A percentile compares a stretch with the other conserved stretches of the same genome.
Evolutionary conservation across 1,140 invertebrate genomes (phyloP).

Genomic region (Lepidostoma basale): DNA sequence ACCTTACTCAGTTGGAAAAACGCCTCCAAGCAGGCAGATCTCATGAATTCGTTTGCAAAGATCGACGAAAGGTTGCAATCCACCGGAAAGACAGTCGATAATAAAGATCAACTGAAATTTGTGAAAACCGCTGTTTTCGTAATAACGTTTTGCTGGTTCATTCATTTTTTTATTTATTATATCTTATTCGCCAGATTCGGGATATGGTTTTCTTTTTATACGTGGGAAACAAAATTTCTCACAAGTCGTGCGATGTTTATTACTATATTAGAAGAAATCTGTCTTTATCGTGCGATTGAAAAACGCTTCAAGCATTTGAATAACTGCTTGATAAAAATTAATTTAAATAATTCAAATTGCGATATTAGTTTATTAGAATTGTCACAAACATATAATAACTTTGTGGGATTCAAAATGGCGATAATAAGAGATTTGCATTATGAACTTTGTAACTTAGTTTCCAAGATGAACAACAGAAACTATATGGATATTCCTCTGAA

Average conservation of each 20-base stretch:
- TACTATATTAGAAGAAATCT: neutral
- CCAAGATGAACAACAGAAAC: neutral
- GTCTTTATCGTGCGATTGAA: neutral
- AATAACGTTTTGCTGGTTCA: too few relatives aligned
- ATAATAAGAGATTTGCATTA: neutral
- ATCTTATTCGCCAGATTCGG: too few relatives aligned
- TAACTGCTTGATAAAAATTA: too few relatives aligned
- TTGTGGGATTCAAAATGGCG: neutral
- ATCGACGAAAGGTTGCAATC: neutral
- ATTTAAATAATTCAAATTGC: too few relatives aligned
- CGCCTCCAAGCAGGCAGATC: neutral
- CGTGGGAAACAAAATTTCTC: neutral
- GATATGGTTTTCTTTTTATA: too few relatives aligned
- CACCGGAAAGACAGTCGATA: neutral
- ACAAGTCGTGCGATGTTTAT: neutral
- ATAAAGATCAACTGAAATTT: too few relatives aligned
- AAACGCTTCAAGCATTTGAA: neutral
- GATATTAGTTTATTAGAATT: neutral
- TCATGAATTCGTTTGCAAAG: neutral
- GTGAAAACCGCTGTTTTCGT: too few relatives aligned
- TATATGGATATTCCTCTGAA: neutral
- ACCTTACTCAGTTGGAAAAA: neutral
- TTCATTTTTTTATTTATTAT: too few relatives aligned
- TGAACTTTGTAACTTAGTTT: neutral
- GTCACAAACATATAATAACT: too few relatives aligned